Evolutionary conservation across 2,113 vertebrate genomes (phyloP).

Genomic region (Seriola rivoliana): DNA sequence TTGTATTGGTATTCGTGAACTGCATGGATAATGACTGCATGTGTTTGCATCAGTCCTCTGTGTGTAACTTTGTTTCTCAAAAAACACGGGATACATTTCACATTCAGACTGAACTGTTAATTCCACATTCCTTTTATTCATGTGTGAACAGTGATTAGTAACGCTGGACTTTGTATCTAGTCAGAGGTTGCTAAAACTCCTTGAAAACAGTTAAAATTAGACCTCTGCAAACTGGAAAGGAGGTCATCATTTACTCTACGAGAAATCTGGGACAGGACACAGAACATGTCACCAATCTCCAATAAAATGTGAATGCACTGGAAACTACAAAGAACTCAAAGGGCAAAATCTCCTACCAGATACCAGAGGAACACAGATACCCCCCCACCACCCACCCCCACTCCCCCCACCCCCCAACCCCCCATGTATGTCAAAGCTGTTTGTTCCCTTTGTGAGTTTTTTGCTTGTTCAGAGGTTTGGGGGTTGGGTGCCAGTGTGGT

Average conservation of each 20-base stretch:
- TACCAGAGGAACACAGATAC: not conserved
- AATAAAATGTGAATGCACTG: constrained; percentile 57
- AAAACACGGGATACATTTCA: not conserved
- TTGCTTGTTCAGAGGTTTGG: constrained; percentile 25
- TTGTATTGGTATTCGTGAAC: constrained; percentile 50
- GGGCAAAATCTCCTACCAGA: constrained; percentile 1
- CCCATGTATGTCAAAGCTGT: not conserved
- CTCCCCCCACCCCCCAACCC: not conserved
- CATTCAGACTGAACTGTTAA: not conserved
- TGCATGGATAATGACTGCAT: constrained; percentile 50
- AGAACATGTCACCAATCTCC: constrained; percentile 72
- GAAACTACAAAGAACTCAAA: constrained; percentile 43
- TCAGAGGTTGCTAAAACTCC: constrained; percentile 75
- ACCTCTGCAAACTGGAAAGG: constrained; percentile 80
- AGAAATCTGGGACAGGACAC: constrained; percentile 82
- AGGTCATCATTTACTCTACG: constrained; percentile 82
- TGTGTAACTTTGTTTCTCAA: constrained; percentile 27
- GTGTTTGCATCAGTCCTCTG: constrained; percentile 34
- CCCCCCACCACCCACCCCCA: too few species aligned
- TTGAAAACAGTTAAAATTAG: constrained; percentile 84
- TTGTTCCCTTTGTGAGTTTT: not conserved
- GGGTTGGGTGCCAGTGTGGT: constrained; percentile 7
- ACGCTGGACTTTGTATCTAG: constrained; percentile 61
- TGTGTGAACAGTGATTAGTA: constrained; percentile 8
- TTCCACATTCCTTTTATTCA: constrained; percentile 19